Percentiles rank a stretch among this genome's conserved stretches.
Evolutionary conservation across 2,888 invertebrate species (phyloP).

Genomic region (Drosophila parthenogenetica): DNA sequence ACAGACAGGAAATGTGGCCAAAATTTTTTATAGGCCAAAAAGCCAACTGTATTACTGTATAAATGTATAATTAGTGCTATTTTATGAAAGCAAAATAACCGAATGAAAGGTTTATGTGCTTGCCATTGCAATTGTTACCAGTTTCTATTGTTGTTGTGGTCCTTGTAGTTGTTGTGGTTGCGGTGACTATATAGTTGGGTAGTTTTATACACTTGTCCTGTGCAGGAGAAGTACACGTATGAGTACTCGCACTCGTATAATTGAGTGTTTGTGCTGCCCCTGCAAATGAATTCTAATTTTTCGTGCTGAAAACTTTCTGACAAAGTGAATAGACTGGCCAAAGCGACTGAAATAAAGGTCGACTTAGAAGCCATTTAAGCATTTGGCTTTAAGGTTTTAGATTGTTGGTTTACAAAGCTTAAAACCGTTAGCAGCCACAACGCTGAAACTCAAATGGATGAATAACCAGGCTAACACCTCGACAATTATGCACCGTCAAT

Average conservation of each 20-base stretch:
- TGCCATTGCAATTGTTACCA: slow-evolving; percentile 46
- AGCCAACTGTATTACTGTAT: slow-evolving; percentile 46
- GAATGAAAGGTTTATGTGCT: slow-evolving; percentile 70
- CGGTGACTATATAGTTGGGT: slow-evolving; percentile 35
- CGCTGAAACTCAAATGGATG: slow-evolving; percentile 17
- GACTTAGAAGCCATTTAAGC: slow-evolving; percentile 13
- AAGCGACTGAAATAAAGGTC: slow-evolving; percentile 15
- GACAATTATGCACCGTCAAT: slow-evolving; percentile 58
- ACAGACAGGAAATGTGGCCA: slow-evolving; percentile 67
- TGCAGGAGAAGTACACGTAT: slow-evolving; percentile 5
- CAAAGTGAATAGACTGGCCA: slow-evolving; percentile 33
- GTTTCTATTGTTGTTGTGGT: not conserved
- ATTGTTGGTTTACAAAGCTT: slow-evolving; percentile 1
- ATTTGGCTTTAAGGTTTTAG: not conserved
- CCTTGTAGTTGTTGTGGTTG: slow-evolving; percentile 15
- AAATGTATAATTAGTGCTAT: slow-evolving; percentile 76
- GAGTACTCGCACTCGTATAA: slow-evolving; percentile 32
- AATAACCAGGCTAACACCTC: slow-evolving; percentile 44
- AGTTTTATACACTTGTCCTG: slow-evolving; percentile 45
- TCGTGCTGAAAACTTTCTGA: slow-evolving; percentile 64
- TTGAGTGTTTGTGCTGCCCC: slow-evolving; percentile 53
- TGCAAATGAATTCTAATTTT: slow-evolving; percentile 77
- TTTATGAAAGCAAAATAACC: slow-evolving; percentile 73
- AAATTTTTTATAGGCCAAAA: slow-evolving; percentile 61
- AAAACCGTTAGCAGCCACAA: slow-evolving; percentile 6